Conservation (phyloP, 2,113 vertebrate genomes). For the Petromus typicus region DNA sequence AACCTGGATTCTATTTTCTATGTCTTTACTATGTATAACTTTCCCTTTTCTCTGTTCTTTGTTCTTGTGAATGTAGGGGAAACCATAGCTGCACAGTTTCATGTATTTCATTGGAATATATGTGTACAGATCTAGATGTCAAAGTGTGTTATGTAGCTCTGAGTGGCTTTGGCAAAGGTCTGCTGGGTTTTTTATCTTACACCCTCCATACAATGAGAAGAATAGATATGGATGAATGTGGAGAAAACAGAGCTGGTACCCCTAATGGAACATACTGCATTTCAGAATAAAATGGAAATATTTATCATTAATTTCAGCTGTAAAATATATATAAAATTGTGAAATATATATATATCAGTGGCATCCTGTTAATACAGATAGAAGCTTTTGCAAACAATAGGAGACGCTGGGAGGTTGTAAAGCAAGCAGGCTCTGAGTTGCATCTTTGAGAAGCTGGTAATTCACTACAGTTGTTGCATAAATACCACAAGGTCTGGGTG, state of each 20-base stretch:
- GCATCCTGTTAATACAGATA: background rate
- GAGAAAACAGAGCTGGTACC: background rate
- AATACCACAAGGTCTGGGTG: background rate
- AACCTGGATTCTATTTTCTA: background rate
- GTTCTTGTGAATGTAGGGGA: background rate
- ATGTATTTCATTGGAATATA: background rate
- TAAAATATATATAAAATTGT: too few species aligned
- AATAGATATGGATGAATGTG: background rate
- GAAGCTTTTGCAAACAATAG: slow-evolving; percentile 33
- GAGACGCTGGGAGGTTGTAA: background rate
- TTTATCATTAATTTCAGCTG: slow-evolving; percentile 1
- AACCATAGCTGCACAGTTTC: background rate
- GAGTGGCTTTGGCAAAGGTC: slow-evolving; percentile 6
- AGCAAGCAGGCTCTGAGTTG: background rate
- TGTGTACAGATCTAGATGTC: slow-evolving; percentile 16
- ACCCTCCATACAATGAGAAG: background rate
- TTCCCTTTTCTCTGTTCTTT: slow-evolving; percentile 39
- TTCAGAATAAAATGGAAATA: slow-evolving; percentile 22
- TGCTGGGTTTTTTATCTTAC: background rate
- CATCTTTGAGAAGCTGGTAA: background rate
- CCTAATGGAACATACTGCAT: background rate
- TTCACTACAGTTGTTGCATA: background rate
- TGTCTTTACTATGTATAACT: slow-evolving; percentile 34
- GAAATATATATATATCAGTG: too few species aligned
- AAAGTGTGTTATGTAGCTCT: background rate